A percentile compares a stretch with the other conserved stretches of the same genome.
Conservation (phyloP, 1,140 invertebrate species). For the Atta colombica region DNA sequence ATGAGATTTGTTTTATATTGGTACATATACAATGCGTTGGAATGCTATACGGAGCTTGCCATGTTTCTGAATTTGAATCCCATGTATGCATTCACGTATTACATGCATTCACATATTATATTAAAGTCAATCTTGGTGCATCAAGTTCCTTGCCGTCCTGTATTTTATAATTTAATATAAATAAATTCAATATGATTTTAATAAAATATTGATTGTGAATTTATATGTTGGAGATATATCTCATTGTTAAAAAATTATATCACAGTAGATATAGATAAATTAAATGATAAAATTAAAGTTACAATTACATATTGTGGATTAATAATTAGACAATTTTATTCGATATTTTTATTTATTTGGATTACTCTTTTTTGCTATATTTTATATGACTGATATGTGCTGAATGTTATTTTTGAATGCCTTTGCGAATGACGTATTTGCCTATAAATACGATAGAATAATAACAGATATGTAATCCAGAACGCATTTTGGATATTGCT, state of each 20-base stretch:
- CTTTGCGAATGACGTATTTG: conserved; percentile 1
- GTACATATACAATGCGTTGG: background rate
- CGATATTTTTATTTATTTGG: background rate
- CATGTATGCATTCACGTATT: too few species aligned
- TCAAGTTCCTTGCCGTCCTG: background rate
- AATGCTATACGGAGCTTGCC: background rate
- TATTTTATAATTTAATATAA: background rate
- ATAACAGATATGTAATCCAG: conserved; percentile 36
- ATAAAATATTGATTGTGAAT: background rate
- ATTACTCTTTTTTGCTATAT: conserved; percentile 19
- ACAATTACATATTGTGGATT: conserved; percentile 9
- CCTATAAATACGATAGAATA: background rate
- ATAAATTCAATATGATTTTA: background rate
- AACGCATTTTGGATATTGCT: conserved; percentile 12
- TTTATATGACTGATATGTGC: background rate
- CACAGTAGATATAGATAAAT: background rate
- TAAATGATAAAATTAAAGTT: background rate
- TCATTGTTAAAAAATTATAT: background rate
- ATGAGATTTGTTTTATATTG: conserved; percentile 40
- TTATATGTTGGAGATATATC: background rate
- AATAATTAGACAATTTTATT: background rate
- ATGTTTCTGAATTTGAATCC: background rate
- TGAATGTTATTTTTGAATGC: conserved; percentile 23
- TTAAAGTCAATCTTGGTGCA: background rate
- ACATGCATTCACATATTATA: background rate